Conservation (phyloP, 30 jellyfish, hydroid and myxozoan genomes). For the Pseudorhiza aurosa region DNA sequence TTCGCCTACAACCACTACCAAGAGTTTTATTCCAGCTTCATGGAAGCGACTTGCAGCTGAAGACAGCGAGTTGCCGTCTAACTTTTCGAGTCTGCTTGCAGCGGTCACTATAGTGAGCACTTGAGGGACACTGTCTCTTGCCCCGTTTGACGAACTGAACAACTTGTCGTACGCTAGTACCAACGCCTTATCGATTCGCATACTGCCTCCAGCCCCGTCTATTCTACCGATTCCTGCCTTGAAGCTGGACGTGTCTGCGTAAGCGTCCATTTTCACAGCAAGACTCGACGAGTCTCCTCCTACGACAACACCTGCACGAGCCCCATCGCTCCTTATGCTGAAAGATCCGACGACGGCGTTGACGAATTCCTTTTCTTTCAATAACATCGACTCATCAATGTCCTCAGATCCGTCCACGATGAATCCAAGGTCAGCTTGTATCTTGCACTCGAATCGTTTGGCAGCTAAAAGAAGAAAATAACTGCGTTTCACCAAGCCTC, state of each 20-base stretch:
- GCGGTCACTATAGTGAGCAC: slow-evolving; percentile 49
- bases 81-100: slow-evolving; percentile 19
- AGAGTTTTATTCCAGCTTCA: slow-evolving; percentile 48
- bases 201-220: slow-evolving; percentile 1
- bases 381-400: not conserved
- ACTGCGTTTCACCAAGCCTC: no score
- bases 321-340: not conserved
- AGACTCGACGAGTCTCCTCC: slow-evolving; percentile 1
- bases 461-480: slow-evolving; percentile 31
- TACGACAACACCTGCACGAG: slow-evolving; percentile 56
- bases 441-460: slow-evolving; percentile 11
- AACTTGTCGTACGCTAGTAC: slow-evolving; percentile 20
- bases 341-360: slow-evolving; percentile 24
- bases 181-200: slow-evolving; percentile 42
- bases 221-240: slow-evolving; percentile 22
- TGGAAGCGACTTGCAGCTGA: slow-evolving; percentile 15
- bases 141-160: slow-evolving; percentile 47
- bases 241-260: slow-evolving; percentile 3
- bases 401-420: slow-evolving; percentile 16
- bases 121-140: slow-evolving; percentile 53
- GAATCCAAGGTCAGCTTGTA: slow-evolving; percentile 40
- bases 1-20: slow-evolving; percentile 60
- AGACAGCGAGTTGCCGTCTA: slow-evolving; percentile 22
- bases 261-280: slow-evolving; percentile 27
- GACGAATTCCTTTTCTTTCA: slow-evolving; percentile 26